These are phyloP conservation scores for Montifringilla adamsi DNA, from an alignment of 2,113 vertebrate species.

Conservation along the genomic window DNA sequence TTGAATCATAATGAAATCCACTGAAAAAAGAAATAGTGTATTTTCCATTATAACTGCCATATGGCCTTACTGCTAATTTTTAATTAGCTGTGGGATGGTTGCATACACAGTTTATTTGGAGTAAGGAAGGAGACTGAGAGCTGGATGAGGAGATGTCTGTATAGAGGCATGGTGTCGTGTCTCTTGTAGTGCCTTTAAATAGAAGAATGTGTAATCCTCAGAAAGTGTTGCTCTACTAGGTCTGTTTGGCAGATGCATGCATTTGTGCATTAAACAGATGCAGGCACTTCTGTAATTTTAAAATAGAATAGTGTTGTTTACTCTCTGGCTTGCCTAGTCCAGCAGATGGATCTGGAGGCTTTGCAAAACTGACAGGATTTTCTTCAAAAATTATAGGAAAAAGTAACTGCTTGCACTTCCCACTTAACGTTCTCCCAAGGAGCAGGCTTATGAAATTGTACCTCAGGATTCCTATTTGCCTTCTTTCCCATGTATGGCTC, in stretches of 20 bases:
- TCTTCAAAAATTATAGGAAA: background rate
- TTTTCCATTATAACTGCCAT: constrained; percentile 1
- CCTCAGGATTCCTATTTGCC: background rate
- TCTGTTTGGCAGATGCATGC: constrained; percentile 33
- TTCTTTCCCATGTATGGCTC: background rate
- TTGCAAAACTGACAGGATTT: background rate
- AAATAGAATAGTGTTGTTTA: background rate
- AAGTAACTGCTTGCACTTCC: background rate
- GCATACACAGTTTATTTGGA: background rate
- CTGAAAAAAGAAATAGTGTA: background rate
- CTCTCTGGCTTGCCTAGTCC: background rate
- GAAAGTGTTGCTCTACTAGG: background rate
- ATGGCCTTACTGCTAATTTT: background rate
- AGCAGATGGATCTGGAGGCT: background rate
- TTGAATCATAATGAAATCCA: background rate
- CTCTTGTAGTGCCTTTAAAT: background rate
- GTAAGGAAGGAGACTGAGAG: background rate
- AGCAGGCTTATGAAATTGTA: background rate
- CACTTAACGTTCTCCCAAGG: background rate
- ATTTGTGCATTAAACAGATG: constrained; percentile 41
- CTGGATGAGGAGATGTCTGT: background rate
- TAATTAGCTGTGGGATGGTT: background rate
- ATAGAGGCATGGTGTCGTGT: background rate
- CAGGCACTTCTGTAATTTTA: background rate
- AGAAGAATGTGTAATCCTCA: background rate